Percentiles rank a stretch among this genome's conserved stretches.
Conservation (phyloP, 2,888 invertebrate species). For the Tiliacea aurago region DNA sequence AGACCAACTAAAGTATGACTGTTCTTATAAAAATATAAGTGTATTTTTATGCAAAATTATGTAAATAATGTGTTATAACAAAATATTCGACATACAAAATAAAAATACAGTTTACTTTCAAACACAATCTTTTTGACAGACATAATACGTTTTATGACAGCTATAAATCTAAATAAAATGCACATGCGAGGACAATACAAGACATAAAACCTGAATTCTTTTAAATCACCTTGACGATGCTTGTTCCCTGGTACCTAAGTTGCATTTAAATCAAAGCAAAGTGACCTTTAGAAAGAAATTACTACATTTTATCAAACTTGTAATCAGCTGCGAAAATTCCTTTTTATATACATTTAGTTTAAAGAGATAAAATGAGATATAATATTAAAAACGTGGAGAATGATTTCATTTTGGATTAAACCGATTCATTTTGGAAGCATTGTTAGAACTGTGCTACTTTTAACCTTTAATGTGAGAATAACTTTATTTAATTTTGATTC, state of each 20-base stretch:
- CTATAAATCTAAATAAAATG: constrained; percentile 34
- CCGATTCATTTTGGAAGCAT: not conserved
- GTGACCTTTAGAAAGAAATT: constrained; percentile 16
- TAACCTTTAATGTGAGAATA: not conserved
- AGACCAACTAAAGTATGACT: not conserved
- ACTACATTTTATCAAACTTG: constrained; percentile 3
- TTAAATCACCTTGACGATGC: constrained; percentile 50
- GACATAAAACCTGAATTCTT: constrained; percentile 25
- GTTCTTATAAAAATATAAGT: not conserved
- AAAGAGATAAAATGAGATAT: not conserved
- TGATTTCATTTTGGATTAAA: too few relatives aligned
- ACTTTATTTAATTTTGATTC: not conserved
- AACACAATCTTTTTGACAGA: not conserved
- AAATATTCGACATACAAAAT: not conserved
- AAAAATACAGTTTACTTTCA: not conserved
- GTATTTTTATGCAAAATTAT: not conserved
- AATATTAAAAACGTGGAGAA: not conserved
- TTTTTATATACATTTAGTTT: not conserved
- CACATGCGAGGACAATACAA: constrained; percentile 24
- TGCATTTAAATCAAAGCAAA: constrained; percentile 35
- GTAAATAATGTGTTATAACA: not conserved
- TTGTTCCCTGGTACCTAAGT: constrained; percentile 49
- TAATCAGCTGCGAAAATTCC: constrained; percentile 4
- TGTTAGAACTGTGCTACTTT: not conserved
- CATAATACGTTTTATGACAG: constrained; percentile 15